Base-by-base conservation (phyloP, 2,888 invertebrate genomes). In the Orchesellides sinensis region DNA sequence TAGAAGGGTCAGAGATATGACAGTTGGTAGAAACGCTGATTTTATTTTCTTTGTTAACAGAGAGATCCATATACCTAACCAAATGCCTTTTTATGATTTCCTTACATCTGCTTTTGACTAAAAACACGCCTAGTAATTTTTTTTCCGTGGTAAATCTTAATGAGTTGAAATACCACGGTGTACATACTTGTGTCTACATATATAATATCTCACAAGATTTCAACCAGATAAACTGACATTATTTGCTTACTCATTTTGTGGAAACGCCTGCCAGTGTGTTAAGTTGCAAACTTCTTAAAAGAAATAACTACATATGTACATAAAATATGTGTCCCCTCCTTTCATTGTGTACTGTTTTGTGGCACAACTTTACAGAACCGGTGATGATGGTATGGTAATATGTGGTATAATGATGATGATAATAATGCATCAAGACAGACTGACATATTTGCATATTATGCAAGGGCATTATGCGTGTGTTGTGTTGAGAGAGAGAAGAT, bases 1-100 rank as follows among this genome's bases (percentile, higher is more conserved):
- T 21, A 63, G 17, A 63, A 63, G 40, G 63, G 63, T 63, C 63
- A 63, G 63, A 23, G n/a, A n/a, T n/a, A n/a, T n/a, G n/a, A n/a
- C n/a, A n/a, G n/a, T n/a, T n/a, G n/a, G n/a, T n/a, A n/a, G n/a
- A n/a, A n/a, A n/a, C n/a, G n/a, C n/a, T n/a, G n/a, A n/a, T n/a
- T n/a, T n/a, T n/a, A n/a, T n/a, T n/a, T n/a, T n/a, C n/a, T n/a
- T n/a, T n/a, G n/a, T n/a, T n/a, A n/a, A n/a, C n/a, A n/a, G n/a
- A n/a, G n/a, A n/a, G n/a, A n/a, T n/a, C n/a, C n/a, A n/a, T n/a
- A n/a, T n/a, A n/a, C n/a, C n/a, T n/a, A n/a, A n/a, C n/a, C n/a
- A n/a, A n/a, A n/a, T n/a, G n/a, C n/a, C n/a, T n/a, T n/a, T n/a
- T n/a, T n/a, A n/a, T n/a, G n/a, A n/a, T n/a, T n/a, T n/a, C n/a